These are phyloP conservation scores for Paraescarpia echinospica DNA, from an alignment of 1,140 invertebrate genomes.

Conservation along the genomic window DNA sequence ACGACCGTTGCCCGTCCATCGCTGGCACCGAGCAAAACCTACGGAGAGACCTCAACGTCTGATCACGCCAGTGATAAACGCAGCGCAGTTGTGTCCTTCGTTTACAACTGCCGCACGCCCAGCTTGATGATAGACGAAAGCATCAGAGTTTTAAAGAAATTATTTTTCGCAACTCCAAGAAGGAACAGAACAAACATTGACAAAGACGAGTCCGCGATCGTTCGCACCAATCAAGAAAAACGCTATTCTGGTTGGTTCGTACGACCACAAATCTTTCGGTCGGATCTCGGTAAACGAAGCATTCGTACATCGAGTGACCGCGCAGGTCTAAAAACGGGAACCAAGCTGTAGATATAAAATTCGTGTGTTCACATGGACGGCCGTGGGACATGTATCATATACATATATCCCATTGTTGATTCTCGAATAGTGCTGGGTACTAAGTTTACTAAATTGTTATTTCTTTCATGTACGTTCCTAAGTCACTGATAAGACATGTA, in stretches of 20 bases:
- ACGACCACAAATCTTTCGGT: background rate
- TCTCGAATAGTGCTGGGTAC: no score
- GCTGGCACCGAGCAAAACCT: background rate
- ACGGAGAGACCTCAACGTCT: background rate
- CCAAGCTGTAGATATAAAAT: background rate
- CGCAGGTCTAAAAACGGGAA: background rate
- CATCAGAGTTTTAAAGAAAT: background rate
- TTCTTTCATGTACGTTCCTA: no score
- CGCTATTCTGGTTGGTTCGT: background rate
- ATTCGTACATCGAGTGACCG: background rate
- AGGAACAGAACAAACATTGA: background rate
- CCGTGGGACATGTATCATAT: no score
- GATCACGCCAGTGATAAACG: background rate
- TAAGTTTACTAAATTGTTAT: no score
- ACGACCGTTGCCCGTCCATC: background rate
- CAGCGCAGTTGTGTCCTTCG: background rate
- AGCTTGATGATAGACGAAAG: background rate
- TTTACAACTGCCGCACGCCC: background rate
- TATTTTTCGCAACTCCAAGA: background rate
- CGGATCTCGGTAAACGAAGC: background rate
- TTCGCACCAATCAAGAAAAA: background rate
- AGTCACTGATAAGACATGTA: no score
- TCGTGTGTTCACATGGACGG: no score
- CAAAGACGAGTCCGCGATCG: background rate
- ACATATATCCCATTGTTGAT: no score